phyloP scores from a whole-genome alignment of 2,888 invertebrate species.

The Agrotis ipsilon region DNA sequence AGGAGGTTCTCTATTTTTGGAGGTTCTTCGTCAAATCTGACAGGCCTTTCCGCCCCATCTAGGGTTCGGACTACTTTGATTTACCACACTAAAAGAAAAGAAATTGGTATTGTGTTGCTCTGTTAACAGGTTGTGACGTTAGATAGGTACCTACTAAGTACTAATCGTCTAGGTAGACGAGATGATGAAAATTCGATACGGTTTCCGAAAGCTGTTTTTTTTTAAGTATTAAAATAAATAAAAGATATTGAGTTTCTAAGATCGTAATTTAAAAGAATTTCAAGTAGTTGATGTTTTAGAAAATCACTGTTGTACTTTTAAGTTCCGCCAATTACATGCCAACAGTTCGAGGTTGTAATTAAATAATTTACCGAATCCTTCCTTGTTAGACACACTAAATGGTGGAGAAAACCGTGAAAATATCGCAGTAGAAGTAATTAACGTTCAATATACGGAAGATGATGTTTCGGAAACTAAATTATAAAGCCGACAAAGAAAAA shows the following conservation, averaged over 20 bases:
- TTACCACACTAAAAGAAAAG: too few relatives aligned
- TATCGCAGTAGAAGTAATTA: neutral
- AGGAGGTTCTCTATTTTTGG: too few relatives aligned
- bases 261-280: neutral
- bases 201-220: neutral
- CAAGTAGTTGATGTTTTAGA: neutral
- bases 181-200: neutral
- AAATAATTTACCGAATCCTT: constrained; percentile 41
- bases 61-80: too few relatives aligned
- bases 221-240: neutral
- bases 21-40: too few relatives aligned
- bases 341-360: neutral
- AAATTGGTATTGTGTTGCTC: neutral
- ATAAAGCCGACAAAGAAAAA: constrained; percentile 11
- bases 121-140: neutral
- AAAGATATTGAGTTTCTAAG: neutral
- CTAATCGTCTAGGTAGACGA: neutral
- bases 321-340: constrained; percentile 5
- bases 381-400: constrained; percentile 16
- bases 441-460: constrained; percentile 1
- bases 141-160: too few relatives aligned
- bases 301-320: constrained; percentile 14
- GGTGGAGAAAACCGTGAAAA: constrained; percentile 23
- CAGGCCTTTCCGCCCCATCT: too few relatives aligned
- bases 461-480: constrained; percentile 12